Base-by-base conservation (phyloP, 2,888 invertebrate species). In the Pristionchus japonicus region DNA sequence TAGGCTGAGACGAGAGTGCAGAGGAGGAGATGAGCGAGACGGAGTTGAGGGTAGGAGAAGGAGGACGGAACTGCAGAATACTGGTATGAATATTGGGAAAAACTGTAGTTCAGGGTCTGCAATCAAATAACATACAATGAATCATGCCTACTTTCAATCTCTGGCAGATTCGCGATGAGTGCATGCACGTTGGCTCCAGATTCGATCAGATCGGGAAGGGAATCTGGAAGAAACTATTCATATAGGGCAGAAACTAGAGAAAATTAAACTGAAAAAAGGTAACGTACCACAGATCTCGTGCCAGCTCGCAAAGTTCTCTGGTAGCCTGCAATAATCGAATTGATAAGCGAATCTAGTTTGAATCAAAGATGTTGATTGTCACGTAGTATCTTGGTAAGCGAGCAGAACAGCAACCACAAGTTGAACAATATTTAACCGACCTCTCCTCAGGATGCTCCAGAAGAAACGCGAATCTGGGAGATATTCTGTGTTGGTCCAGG, bases 21-120 rank as follows among this genome's bases (percentile, higher is more conserved):
- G 20, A 89, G 57, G 23, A 88, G 86, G 17, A 88, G 64, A 82
- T 89, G 89, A 3, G 82, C 85, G 17, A 89, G 67, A 34, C 89
- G 74, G 11, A 70, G 86, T 43, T 89, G 87, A n/a, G 89, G 89
- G 40, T 89, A 89, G 2, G 89, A 40, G n/a, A 85, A 47, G 9
- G 49, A 31, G 52, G 49, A 49, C 20, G 82, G 52, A 31, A 83
- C 49, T 83, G 31, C 31, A 52, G n/a, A n/a, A n/a, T n/a, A n/a
- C n/a, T n/a, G n/a, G n/a, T n/a, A n/a, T n/a, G n/a, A n/a, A n/a
- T n/a, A n/a, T n/a, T n/a, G n/a, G n/a, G n/a, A n/a, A n/a, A n/a
- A n/a, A n/a, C n/a, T n/a, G n/a, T 37, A 3, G 23, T 27, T 37
- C 40, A 23, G 57, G 43, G 13, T 37, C 20, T 27, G 6, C 15